Evolutionary conservation across 1,140 invertebrate genomes (phyloP), one percentile per base, ranked within the genome.

Genomic region (Brachionus sp.): DNA sequence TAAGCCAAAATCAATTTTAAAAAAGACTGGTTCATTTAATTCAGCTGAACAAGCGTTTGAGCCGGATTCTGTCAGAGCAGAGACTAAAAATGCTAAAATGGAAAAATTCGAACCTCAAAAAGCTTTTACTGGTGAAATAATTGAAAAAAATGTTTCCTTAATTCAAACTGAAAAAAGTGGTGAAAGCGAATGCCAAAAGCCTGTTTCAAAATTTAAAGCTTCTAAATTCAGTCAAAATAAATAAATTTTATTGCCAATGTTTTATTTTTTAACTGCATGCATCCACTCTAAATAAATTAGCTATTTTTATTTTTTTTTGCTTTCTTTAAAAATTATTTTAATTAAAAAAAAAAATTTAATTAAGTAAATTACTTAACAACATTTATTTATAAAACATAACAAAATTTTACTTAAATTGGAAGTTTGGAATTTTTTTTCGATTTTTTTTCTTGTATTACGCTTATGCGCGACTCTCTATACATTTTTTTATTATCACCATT

Each of bases 221-320:
- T 66, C 80, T 33, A 80, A 80, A 62, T 75, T 75, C 44, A 75
- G 70, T 75, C 70, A 75, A 75, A 75, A 75, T 46, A 75, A 75
- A 46, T 75, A 46, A 68, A 2, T 29, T 33, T 68, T 1, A 68
- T 68, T 57, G 12, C 6, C 6, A 42, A 7, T 3, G 1, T 42
- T 42, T 7, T 10, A 42, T 42, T 50, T 29, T 29, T 29, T 29
- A 29, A 29, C 29, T 29, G 1, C 29, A 29, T 2, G 3, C n/a
- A 29, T 1, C 3, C 29, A 29, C 29, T 29, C 29, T 29, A 29
- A 29, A 29, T 29, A 29, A 29, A 29, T 29, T 29, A 29, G 29
- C 3, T 29, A 29, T 29, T 29, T 29, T 29, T 29, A 3, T 29
- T 29, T 29, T 29, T 29, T 1, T 29, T 29, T 29, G 1, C 29